phyloP scores from a whole-genome alignment of 2,797 vertebrate genomes.

The Pipistrellus nathusii region DNA sequence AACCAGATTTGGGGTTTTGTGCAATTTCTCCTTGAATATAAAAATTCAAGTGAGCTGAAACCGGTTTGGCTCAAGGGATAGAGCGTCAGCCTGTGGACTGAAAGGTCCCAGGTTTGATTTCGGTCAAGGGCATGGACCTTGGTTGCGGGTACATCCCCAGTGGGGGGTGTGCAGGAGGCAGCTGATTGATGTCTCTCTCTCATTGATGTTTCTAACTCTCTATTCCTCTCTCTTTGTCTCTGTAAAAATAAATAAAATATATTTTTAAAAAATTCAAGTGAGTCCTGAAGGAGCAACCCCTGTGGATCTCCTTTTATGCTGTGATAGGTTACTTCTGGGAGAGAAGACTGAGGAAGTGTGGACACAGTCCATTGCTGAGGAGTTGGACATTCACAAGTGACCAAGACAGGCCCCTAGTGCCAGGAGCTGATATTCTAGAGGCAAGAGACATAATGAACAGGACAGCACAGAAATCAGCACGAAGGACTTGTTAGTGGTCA shows the following conservation, averaged over 20 bases:
- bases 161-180: too few species aligned
- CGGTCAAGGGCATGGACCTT: too few species aligned
- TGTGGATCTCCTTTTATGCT: background rate
- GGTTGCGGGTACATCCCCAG: too few species aligned
- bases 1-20: conserved; percentile 68
- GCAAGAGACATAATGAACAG: background rate
- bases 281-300: background rate
- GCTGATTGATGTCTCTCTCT: too few species aligned
- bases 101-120: too few species aligned
- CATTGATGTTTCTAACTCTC: too few species aligned
- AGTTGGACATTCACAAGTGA: background rate
- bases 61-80: too few species aligned
- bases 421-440: background rate
- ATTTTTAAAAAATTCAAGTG: conserved; percentile 58
- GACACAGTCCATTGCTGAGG: background rate
- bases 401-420: background rate
- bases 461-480: background rate
- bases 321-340: background rate
- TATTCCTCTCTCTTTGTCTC: too few species aligned
- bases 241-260: too few species aligned
- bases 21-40: conserved; percentile 58
- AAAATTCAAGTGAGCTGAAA: conserved; percentile 54
- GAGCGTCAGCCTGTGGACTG: too few species aligned
- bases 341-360: background rate
- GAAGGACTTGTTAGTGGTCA: background rate